Evolutionary conservation across 2,888 invertebrate genomes (phyloP).

Genomic region (Allacma fusca): DNA sequence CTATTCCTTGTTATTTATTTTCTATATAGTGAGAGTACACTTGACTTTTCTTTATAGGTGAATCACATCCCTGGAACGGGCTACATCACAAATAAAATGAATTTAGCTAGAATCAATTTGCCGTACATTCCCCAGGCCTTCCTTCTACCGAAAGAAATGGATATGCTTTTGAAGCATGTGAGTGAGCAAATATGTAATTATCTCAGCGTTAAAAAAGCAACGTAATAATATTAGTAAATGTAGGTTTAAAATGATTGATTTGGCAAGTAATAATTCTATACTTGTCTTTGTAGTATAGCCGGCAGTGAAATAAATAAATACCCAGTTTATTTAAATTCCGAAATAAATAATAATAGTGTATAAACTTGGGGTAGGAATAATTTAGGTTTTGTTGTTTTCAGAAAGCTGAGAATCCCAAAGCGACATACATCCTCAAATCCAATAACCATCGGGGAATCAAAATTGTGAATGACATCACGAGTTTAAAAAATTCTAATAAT

Average conservation of each 20-base stretch:
- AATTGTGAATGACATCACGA: constrained; percentile 69
- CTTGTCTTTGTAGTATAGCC: too few relatives aligned
- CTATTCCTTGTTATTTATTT: too few relatives aligned
- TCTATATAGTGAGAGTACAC: constrained; percentile 38
- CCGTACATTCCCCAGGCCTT: constrained; percentile 88
- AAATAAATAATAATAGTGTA: constrained; percentile 5
- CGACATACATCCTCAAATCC: constrained; percentile 88
- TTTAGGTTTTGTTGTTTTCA: too few relatives aligned
- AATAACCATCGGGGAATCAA: constrained; percentile 89
- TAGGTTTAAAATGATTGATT: too few relatives aligned
- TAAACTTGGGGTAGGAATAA: constrained; percentile 22
- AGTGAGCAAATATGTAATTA: too few relatives aligned
- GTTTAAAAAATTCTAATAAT: constrained; percentile 67
- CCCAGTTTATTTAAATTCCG: constrained; percentile 19
- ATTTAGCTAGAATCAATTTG: constrained; percentile 80
- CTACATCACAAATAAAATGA: constrained; percentile 90
- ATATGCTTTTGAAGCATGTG: constrained; percentile 75
- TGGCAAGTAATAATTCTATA: too few relatives aligned
- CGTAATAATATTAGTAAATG: too few relatives aligned
- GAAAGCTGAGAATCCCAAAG: constrained; percentile 72
- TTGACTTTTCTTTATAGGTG: constrained; percentile 69
- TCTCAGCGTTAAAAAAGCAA: too few relatives aligned
- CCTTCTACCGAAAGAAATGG: constrained; percentile 79
- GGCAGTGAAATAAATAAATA: too few relatives aligned
- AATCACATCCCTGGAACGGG: constrained; percentile 96